Conservation (phyloP, 1,140 invertebrate species). For the Eueides isabella region DNA sequence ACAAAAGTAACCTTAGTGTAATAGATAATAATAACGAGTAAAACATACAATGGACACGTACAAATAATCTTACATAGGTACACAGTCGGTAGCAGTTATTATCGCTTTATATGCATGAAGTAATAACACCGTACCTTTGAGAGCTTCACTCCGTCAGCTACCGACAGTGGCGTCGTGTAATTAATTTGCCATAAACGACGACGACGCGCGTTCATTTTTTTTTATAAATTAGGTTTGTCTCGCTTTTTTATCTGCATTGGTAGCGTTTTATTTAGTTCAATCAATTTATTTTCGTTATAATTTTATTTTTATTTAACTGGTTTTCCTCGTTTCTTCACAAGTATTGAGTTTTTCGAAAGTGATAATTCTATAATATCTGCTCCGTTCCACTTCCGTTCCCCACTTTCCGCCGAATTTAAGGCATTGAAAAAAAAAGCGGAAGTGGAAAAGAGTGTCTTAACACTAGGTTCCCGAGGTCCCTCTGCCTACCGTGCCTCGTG, state of each 20-base stretch:
- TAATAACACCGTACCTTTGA: slow-evolving; percentile 59
- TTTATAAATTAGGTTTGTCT: slow-evolving; percentile 19
- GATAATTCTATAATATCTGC: background rate
- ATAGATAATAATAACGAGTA: background rate
- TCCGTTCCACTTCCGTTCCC: too few species aligned
- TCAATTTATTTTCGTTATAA: background rate
- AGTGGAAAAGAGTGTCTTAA: too few species aligned
- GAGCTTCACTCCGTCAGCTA: slow-evolving; percentile 44
- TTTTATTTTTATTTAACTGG: background rate
- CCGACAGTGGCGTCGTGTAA: slow-evolving; percentile 50
- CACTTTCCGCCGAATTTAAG: too few species aligned
- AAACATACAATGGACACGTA: slow-evolving; percentile 26
- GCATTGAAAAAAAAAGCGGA: too few species aligned
- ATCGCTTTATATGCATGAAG: slow-evolving; percentile 64
- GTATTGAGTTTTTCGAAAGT: background rate
- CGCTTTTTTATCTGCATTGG: slow-evolving; percentile 13
- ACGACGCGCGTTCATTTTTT: slow-evolving; percentile 15
- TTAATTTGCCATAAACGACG: slow-evolving; percentile 59
- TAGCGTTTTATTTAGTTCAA: background rate
- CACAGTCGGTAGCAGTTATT: slow-evolving; percentile 52
- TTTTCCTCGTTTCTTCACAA: background rate
- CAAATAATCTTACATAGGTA: slow-evolving; percentile 28
- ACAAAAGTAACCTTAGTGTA: too few species aligned
- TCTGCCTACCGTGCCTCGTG: too few species aligned
- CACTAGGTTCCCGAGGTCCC: too few species aligned